Base-by-base conservation (phyloP, 1,140 invertebrate genomes). In the Drosophila biarmipes region DNA sequence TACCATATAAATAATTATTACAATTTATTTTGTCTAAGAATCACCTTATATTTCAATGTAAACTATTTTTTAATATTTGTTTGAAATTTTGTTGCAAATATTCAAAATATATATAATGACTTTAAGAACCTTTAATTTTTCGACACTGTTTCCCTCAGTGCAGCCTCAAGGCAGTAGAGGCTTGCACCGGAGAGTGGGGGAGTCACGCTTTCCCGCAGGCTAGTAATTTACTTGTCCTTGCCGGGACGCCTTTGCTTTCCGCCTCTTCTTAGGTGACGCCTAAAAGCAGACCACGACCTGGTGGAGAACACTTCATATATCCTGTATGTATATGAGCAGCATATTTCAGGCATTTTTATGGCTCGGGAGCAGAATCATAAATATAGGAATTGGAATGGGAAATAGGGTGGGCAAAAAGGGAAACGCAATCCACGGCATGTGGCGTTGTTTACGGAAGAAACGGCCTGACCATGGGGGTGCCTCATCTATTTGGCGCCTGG, bases 321-420 rank as follows among this genome's bases (percentile, higher is more conserved):
- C 51, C n/a, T 51, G 21, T 56, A 64, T 87, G 79, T 86, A 81
- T 87, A 86, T 82, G 82, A 53, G 34, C 34, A 74, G 63, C 81
- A 85, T 86, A 86, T 85, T 85, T 85, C 67, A 80, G 52, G 48
- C 81, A 80, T 73, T 49, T 84, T 84, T 84, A 84, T 84, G 66
- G 61, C 73, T 51, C 43, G 40, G 35, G 49, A 66, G 37, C 43
- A 55, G 27, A 42, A 68, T 34, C 31, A 61, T 52, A 45, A 59
- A 31, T 56, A 66, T 35, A 34, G 42, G 17, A 72, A 46, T 35
- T 49, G 53, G 14, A 17, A 38, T 0, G 27, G n/a, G 15, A 35
- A 17, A 45, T 38, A 43, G 21, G 8, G n/a, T 42, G 46, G n/a
- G 6, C n/a, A 12, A 8, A 29, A 35, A 55, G 24, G 37, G 12